Base-by-base conservation (phyloP, 2,888 invertebrate species). In the Gibbula magus region DNA sequence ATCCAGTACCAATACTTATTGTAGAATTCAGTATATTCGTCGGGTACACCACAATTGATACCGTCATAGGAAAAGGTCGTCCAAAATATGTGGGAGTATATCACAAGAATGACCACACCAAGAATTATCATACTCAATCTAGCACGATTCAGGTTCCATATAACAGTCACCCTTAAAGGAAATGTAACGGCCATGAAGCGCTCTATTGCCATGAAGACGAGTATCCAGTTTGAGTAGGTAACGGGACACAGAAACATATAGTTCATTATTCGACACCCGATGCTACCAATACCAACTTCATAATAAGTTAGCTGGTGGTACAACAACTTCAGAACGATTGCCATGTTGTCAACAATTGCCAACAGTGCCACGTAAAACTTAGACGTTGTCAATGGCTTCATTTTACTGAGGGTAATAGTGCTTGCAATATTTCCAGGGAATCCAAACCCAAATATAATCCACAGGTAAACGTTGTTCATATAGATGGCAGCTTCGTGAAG, bases 1-100 rank as follows among this genome's bases (percentile, higher is more conserved):
- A 81, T 80, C 85, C 83, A 85, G 70, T 81, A 80, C 74, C 75
- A 82, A 1, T 81, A 61, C 13, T 29, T 77, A 16, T 45, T 67
- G 22, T 78, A 70, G 54, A 85, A 80, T 22, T n/a, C 1, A 4
- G 32, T 56, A 53, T 79, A 76, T 8, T 81, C 54, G 13, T n/a
- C 39, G 51, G 22, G n/a, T 18, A 75, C 32, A n/a, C 51, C 75
- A 54, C 75, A 75, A 7, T 53, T n/a, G 10, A 73, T 39, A 20
- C 45, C 52, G 56, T 73, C 39, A 16, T 73, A 25, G 53, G 70
- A 78, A 20, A 56, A 39, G 7, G 53, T 53, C 13, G 74, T 78
- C 78, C 78, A 78, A 18, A 78, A 45, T 5, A 56, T 29, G 25
- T 70, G 78, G 20, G 67, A 29, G 52, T 73, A 78, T 39, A 78